Base-by-base conservation (phyloP, 2,113 vertebrate species). In the Colossoma macropomum region DNA sequence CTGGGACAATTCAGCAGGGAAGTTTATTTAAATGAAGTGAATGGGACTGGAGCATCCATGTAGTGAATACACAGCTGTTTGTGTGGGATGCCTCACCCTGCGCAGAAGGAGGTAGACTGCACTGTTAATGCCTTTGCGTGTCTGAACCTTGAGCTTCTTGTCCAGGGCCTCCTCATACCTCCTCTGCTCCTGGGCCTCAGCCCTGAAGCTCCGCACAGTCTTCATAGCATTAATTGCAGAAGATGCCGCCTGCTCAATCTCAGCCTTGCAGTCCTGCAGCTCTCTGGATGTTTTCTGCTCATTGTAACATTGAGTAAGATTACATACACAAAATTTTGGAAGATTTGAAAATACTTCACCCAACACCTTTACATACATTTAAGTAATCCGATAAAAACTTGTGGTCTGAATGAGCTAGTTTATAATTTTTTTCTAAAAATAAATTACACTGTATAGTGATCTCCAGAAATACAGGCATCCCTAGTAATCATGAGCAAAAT, bases 141-240 rank as follows among this genome's bases (percentile, higher is more conserved):
- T 91, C 85, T 90, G 89, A 59, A 97, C 82, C 10, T n/a, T 2
- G 0, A 84, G 70, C 59, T 94, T 93, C 38, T 79, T 25, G 0
- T 87, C 88, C 77, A 97, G 81, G 3, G 93, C 91, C 9, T 81
- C 62, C 0, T 89, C 25, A 4, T 96, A 97, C 34, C 93, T 89
- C 73, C 27, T 30, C 25, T 87, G 38, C 72, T 98, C 97, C 0
- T 90, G 80, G 5, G 89, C 50, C 89, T 97, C 96, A 0, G 93
- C 95, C 0, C 88, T 94, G 21, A 95, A 97, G 85, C 95, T 93
- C n/a, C 93, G 93, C 41, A 98, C 95, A 0, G 94, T 96, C 48
- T 72, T 92, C 0, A 98, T 90, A 19, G 89, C 90, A 0, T 90
- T 82, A 0, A 97, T n/a, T 0, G 90, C 89, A 84, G 97, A 95